Evolutionary conservation across 2,113 vertebrate species (phyloP), one percentile per base, ranked within the genome.

Genomic region (Mustela nigripes): DNA sequence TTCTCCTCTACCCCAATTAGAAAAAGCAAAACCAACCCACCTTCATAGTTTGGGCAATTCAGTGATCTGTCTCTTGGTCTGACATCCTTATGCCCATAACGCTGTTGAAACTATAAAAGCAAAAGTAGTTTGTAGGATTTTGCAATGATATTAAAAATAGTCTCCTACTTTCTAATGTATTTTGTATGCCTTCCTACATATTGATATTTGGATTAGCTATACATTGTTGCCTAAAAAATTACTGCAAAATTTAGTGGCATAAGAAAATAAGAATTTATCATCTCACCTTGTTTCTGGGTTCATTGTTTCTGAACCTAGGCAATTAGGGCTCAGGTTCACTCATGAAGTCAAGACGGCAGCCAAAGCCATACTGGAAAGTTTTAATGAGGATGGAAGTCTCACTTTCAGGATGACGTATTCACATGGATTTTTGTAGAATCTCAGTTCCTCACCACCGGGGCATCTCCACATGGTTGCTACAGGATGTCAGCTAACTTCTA

Each of bases 71-170:
- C 53, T 86, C 65, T 73, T n/a, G 60, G 65, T 39, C 45, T 89
- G 33, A 39, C 71, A 36, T 28, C 69, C 60, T 94, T 84, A 81
- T 60, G 9, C n/a, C 48, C 15, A 85, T 60, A 56, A 56, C 24
- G 39, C 18, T 93, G 21, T 7, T 81, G 2, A 39, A 94, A 91
- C 87, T 88, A 62, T 39, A 89, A 93, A 95, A 85, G 31, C 62
- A 91, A 94, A 93, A 16, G 22, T 96, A 48, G 73, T 76, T 39
- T 91, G 2, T 50, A 91, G 24, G 14, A 73, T 19, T 87, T 97
- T 90, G 89, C 67, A 73, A 42, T 39, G 1, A 89, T 78, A 33
- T 42, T 71, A 50, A 86, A 87, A 86, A 88, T 63, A 50, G 26
- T 81, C 58, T 85, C 39, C 8, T n/a, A 76, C 81, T 85, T 65